phyloP scores from a whole-genome alignment of 2,888 invertebrate species.

The Xestia sexstrigata region DNA sequence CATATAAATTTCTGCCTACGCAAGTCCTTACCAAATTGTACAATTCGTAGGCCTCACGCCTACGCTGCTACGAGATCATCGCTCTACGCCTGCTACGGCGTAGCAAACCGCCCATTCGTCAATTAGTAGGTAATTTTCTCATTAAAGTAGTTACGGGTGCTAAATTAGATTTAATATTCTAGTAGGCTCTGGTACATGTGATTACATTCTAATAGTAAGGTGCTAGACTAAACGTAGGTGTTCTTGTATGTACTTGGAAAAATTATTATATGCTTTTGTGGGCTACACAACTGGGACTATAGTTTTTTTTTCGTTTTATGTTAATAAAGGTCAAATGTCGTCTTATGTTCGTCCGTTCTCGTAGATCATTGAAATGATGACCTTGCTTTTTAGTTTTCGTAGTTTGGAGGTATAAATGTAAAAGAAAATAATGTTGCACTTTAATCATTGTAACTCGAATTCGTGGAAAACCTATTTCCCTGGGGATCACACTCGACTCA shows the following conservation, averaged over 20 bases:
- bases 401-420: not conserved
- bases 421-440: too few relatives aligned
- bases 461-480: too few relatives aligned
- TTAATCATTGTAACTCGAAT: too few relatives aligned
- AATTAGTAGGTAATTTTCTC: constrained; percentile 41
- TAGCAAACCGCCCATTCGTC: constrained; percentile 38
- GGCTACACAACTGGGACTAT: too few relatives aligned
- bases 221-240: not conserved
- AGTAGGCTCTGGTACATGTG: not conserved
- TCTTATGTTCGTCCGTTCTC: not conserved
- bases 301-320: too few relatives aligned
- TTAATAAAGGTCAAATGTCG: too few relatives aligned
- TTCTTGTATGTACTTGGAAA: not conserved
- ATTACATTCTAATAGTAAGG: not conserved
- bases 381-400: not conserved
- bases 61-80: constrained; percentile 52
- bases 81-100: constrained; percentile 56
- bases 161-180: constrained; percentile 25
- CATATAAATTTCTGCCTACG: constrained; percentile 15
- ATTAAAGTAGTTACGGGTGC: constrained; percentile 7
- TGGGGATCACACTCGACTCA: too few relatives aligned
- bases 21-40: not conserved
- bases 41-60: constrained; percentile 31
- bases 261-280: too few relatives aligned
- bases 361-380: too few relatives aligned